Base-by-base conservation (phyloP, 2,888 invertebrate species). In the Hyppa rectilinea region DNA sequence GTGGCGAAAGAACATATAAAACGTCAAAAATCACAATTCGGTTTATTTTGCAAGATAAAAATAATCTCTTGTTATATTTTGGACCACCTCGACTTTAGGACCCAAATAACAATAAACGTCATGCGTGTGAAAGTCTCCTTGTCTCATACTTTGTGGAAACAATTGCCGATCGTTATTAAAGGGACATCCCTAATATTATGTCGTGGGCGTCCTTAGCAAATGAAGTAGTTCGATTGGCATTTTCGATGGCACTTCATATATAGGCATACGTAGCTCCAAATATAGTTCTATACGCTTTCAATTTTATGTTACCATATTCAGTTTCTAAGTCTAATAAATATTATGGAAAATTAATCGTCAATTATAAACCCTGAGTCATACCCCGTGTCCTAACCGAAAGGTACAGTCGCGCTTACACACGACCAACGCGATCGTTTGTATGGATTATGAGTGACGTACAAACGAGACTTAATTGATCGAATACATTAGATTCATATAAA, bases 161-260 rank as follows among this genome's bases (percentile, higher is more conserved):
- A 75, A 69, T 50, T 70, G 65, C 17, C 26, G 9, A 64, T 65
- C 52, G 45, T 74, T 74, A 40, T 64, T 66, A 49, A 5, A 49
- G 4, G 23, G 49, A 23, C 1, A 47, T 5, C 17, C 50, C 56
- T 74, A 74, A 69, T 58, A 29, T 31, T 31, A 45, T 29, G 9
- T 50, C 9, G 83, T 81, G 80, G 83, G 84, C 34, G 74, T 63
- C 6, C 17, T 68, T 59, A 71, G 62, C 43, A 56, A 68, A 45
- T 47, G 34, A 81, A 81, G 81, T 82, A 83, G 79, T 80, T 73
- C 78, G 78, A 78, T 64, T 82, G 80, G 75, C 67, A 85, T 85
- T 78, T 83, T 85, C 69, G 65, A 81, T 70, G 75, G 67, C 50
- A 78, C 49, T 75, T 65, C 55, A 43, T 36, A 58, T 45, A n/a